Evolutionary conservation across 2,888 invertebrate genomes (phyloP), one percentile per base, ranked within the genome.

Genomic region (Caenorhabditis doughertyi): DNA sequence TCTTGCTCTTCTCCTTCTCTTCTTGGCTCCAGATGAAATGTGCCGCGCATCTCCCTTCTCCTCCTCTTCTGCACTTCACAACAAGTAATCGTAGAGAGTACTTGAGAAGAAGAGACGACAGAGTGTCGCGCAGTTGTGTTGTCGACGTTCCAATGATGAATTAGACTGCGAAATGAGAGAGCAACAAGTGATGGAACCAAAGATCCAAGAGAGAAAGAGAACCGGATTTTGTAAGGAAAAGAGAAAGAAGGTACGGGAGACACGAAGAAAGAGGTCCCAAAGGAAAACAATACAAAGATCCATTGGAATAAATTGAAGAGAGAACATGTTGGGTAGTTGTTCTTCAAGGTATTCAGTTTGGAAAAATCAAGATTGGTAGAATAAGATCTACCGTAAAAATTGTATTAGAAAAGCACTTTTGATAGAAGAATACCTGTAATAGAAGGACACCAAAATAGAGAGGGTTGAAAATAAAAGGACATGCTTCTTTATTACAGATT

Each of bases 81-180:
- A 76, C 76, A 76, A 76, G 58, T 70, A 53, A 21, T 29, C 8
- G 42, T 16, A 29, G 29, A 76, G 29, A 68, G 68, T n/a, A 39
- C 27, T 3, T 21, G 29, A 42, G 67, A 49, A 42, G 60, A 23
- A 68, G 76, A 76, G 51, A 76, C 68, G 76, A 58, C 9, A 23
- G 11, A 4, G 49, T 25, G 23, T 39, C 39, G 47, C 71, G 44
- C 71, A 60, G 47, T 53, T 65, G 73, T 39, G 56, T 29, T 67
- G 68, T 68, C 76, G 76, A 76, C 76, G 76, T 76, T 76, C 76
- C 76, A 76, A 76, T 76, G 76, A 76, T 76, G 68, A 76, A 76
- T 76, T 76, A 60, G 76, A 51, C 68, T 56, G 29, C 1, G 55
- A 53, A 55, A 53, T 42, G 67, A 67, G 42, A 47, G n/a, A 44